phyloP scores from a whole-genome alignment of 2,888 invertebrate genomes.

The Hanleya hanleyi region DNA sequence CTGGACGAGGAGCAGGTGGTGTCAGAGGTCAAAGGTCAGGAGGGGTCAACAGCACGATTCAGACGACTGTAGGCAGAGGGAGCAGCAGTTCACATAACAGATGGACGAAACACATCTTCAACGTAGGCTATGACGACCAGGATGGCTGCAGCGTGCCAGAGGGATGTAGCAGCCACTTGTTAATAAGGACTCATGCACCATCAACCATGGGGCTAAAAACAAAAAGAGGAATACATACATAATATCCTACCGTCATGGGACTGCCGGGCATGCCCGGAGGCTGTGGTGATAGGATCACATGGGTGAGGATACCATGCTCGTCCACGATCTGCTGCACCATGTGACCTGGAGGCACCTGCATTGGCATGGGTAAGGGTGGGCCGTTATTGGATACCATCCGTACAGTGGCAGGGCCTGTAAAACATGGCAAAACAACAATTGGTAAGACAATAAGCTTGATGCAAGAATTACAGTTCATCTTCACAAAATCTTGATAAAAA shows the following conservation, averaged over 20 bases:
- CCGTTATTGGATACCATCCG: slow-evolving; percentile 89
- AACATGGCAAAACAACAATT: no score
- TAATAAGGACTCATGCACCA: slow-evolving; percentile 6
- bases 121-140: slow-evolving; percentile 19
- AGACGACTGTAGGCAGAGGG: no score
- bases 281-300: slow-evolving; percentile 89
- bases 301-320: slow-evolving; percentile 89
- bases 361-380: slow-evolving; percentile 88
- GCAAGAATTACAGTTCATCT: no score
- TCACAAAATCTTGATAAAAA: no score
- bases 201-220: slow-evolving; percentile 75
- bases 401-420: slow-evolving; percentile 87
- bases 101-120: slow-evolving; percentile 14
- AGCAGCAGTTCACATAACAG: slow-evolving; percentile 2
- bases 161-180: slow-evolving; percentile 10
- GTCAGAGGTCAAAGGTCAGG: no score
- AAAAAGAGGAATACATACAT: slow-evolving; percentile 74
- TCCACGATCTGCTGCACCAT: slow-evolving; percentile 94
- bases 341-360: slow-evolving; percentile 93
- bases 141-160: slow-evolving; percentile 3
- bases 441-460: no score
- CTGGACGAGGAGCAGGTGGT: no score
- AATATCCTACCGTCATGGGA: slow-evolving; percentile 69
- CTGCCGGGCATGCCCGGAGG: slow-evolving; percentile 61
- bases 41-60: no score